Conservation (phyloP, 2,888 invertebrate genomes). For the Epistrophella euchroma region DNA sequence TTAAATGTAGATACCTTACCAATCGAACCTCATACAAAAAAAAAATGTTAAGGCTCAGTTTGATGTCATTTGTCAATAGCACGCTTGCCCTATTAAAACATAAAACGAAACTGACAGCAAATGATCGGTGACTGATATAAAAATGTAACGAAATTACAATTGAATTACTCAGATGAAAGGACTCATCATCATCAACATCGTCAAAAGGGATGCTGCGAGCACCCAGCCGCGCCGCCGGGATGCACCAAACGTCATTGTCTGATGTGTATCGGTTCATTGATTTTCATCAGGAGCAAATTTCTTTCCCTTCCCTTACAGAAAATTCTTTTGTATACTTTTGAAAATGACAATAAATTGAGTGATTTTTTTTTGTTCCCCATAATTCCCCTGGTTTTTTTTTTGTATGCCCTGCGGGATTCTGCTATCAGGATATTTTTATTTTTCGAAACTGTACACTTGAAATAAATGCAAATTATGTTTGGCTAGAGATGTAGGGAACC, state of each 20-base stretch:
- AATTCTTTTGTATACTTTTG: not conserved
- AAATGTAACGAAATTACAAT: constrained; percentile 54
- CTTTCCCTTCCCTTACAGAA: constrained; percentile 2
- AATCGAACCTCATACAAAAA: constrained; percentile 11
- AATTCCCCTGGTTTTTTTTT: not conserved
- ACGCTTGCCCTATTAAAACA: no score
- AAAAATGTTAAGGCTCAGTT: not conserved
- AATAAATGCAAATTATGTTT: constrained; percentile 51
- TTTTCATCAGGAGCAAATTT: constrained; percentile 35
- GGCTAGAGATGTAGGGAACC: not conserved
- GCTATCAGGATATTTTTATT: not conserved
- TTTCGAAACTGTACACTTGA: constrained; percentile 25
- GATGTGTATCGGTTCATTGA: constrained; percentile 61
- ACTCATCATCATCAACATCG: constrained; percentile 37
- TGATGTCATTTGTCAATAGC: no score
- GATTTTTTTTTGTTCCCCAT: constrained; percentile 10
- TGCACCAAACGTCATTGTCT: constrained; percentile 56
- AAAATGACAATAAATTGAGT: constrained; percentile 46
- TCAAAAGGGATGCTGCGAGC: constrained; percentile 37
- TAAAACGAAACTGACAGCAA: constrained; percentile 5
- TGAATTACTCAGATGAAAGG: constrained; percentile 61
- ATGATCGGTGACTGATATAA: constrained; percentile 1
- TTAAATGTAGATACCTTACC: no score
- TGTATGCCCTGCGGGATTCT: constrained; percentile 30
- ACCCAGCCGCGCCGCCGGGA: no score